Base-by-base conservation (phyloP, 2,113 vertebrate species). In the Oophaga pumilio region DNA sequence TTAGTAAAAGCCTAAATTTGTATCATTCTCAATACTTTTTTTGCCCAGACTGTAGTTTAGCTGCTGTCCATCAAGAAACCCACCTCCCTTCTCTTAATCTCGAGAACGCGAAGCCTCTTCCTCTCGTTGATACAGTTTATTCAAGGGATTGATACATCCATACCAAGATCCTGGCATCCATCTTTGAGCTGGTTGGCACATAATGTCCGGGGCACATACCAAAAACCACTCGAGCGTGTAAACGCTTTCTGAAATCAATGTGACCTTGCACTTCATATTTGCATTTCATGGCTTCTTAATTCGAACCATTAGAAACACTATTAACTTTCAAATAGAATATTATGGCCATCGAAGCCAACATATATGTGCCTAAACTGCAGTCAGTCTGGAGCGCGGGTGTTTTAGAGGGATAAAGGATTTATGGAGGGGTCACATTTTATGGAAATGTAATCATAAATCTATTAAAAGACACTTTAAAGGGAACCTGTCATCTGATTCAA, bases 181-280 rank as follows among this genome's bases (percentile, higher is more conserved):
- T 69, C 1, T 3, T 43, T 6, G 33, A 33, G 28, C 26, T 69
- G 9, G 10, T 17, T 14, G 26, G 33, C 26, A 22, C 9, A n/a
- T 43, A 11, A 64, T 20, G 20, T 0, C 10, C 6, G 49, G 28
- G 59, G 59, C 59, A 82, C 9, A n/a, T 8, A 11, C 28, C 59
- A 82, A 49, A 49, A 49, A 49, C 11, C 57, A n/a, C 12, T 60
- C 56, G 59, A 28, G 77, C 77, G 33, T 56, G 33, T 60, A 59
- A 17, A 80, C 60, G 53, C 24, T 18, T 33, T 26, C 17, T 15
- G 11, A 24, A 17, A 59, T 8, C 49, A 60, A 80, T 43, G 78
- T 80, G 56, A 80, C 56, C 78, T 80, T 59, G 56, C 15, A 22
- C 56, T 60, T 49, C 11, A 53, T 52, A 77, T 80, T 59, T 79